These are phyloP conservation scores for Esox lucius DNA, from an alignment of 2,797 vertebrate species.

Conservation along the genomic window DNA sequence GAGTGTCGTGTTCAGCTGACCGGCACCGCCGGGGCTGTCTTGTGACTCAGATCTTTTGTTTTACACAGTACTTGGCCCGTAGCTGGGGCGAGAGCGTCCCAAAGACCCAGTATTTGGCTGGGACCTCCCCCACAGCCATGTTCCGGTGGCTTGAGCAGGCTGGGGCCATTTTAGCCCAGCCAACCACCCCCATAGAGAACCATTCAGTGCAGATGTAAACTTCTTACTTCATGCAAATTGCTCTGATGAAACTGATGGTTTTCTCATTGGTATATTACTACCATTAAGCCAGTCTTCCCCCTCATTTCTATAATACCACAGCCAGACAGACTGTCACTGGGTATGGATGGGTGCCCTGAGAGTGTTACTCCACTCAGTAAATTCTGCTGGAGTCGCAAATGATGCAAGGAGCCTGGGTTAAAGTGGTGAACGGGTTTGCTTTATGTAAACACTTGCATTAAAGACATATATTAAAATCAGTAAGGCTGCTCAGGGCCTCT, in stretches of 20 bases:
- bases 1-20: background rate
- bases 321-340: background rate
- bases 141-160: background rate
- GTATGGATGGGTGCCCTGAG: background rate
- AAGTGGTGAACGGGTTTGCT: background rate
- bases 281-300: background rate
- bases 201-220: background rate
- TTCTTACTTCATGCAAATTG: background rate
- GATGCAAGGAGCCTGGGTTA: background rate
- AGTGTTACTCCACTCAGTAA: background rate
- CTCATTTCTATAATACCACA: background rate
- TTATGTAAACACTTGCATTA: background rate
- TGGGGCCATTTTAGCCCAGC: background rate
- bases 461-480: background rate
- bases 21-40: background rate
- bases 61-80: background rate
- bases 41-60: slow-evolving; percentile 4
- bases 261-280: background rate
- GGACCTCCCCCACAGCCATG: background rate
- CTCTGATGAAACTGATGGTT: background rate
- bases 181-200: background rate
- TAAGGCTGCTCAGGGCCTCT: background rate
- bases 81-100: background rate
- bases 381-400: background rate
- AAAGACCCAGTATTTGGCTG: background rate